Percentiles rank a stretch among this genome's conserved stretches.
Evolutionary conservation across 2,888 invertebrate species (phyloP).

Genomic region (Formica aserva): DNA sequence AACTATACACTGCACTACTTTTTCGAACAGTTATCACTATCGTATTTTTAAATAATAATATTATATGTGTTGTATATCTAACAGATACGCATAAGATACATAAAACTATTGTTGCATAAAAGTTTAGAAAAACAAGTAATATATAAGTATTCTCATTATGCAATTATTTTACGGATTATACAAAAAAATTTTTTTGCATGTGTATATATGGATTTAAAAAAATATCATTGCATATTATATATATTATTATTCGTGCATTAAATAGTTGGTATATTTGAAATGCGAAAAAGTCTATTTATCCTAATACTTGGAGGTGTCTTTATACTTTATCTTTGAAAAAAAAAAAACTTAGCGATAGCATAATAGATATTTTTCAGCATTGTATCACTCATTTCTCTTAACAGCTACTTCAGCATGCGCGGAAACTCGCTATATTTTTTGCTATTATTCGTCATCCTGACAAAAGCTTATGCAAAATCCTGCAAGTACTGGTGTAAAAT

Average conservation of each 20-base stretch:
- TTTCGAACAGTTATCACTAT: not conserved
- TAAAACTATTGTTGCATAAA: not conserved
- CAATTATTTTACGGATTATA: not conserved
- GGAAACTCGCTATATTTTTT: conserved; percentile 29
- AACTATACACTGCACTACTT: not conserved
- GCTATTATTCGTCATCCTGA: not conserved
- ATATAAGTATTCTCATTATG: not conserved
- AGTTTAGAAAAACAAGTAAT: not conserved
- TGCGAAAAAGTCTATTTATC: too few relatives aligned
- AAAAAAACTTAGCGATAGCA: not conserved
- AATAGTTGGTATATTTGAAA: not conserved
- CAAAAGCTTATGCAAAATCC: conserved; percentile 14
- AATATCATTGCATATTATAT: not conserved
- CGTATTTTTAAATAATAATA: not conserved
- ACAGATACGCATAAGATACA: not conserved
- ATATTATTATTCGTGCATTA: not conserved
- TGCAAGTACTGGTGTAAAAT: conserved; percentile 79
- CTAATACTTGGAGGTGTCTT: too few relatives aligned
- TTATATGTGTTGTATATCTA: not conserved
- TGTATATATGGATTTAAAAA: not conserved
- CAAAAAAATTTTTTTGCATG: not conserved
- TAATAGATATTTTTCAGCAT: not conserved
- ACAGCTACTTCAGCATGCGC: conserved; percentile 18
- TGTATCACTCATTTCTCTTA: not conserved
- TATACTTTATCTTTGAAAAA: too few relatives aligned